Evolutionary conservation across 2,888 invertebrate genomes (phyloP), one percentile per base, ranked within the genome.

Genomic region (Drosophila glabriapex): DNA sequence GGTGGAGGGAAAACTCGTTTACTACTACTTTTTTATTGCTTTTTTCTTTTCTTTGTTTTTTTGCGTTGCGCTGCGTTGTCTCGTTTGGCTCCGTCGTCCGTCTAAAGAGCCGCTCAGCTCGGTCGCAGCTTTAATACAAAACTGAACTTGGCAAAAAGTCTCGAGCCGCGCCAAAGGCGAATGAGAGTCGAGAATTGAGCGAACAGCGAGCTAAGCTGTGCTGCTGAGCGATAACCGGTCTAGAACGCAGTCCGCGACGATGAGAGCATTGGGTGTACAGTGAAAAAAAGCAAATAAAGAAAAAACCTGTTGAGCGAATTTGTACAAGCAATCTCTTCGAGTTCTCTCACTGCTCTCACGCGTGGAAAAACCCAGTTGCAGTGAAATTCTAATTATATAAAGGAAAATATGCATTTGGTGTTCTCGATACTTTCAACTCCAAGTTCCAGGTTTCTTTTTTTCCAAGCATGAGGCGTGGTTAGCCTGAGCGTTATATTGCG

Each of bases 61-160:
- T 65, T 41, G 77, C 33, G 62, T 62, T 60, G 65, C 54, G 39
- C 61, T 76, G 39, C 68, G 66, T 37, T 67, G 54, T 68, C 28
- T 46, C 4, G 46, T 54, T 46, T 37, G 56, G 54, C 49, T 54
- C 56, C 64, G 62, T 56, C 39, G 62, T 56, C 52, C 65, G 76
- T 69, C 54, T 72, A 65, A 28, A 62, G 56, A 33, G 46, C 41
- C 72, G 82, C 80, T 76, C 86, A 84, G 89, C 73, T 82, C 86
- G 62, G 65, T 52, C 68, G 68, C 54, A 86, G 86, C 75, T 86
- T 76, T 77, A 78, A 70, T 73, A 62, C 56, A 70, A 82, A 82
- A 86, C 85, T 86, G 85, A 86, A 59, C 73, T 55, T 55, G 64
- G 80, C 80, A 70, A 84, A 78, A 72, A 71, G 58, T 66, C 35